Evolutionary conservation across 2,888 invertebrate species (phyloP), one percentile per base, ranked within the genome.

Genomic region (Parapristionchus giblindavisi): DNA sequence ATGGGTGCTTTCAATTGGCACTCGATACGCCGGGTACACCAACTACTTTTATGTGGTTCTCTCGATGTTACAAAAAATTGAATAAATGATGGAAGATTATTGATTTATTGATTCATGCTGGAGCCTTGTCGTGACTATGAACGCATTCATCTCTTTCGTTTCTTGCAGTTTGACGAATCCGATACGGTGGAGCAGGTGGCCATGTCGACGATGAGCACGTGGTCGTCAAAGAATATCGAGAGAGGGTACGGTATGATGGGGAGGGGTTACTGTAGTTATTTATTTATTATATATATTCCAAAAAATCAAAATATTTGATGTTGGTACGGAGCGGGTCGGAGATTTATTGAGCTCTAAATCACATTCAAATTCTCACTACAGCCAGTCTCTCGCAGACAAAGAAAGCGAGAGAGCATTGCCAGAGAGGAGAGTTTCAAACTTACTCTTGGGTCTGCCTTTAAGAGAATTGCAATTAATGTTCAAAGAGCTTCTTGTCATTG

Each of bases 201-300:
- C 21, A 56, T 84, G 74, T 77, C 81, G 1, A 82, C 82, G 14
- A 74, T 84, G 56, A 77, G 82, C 29, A 80, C 82, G 27, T 83
- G 84, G 84, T 78, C 81, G 2, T 71, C 79, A 24, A 73, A 75
- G 0, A 54, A 61, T 38, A 38, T 29, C 48, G 36, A 29, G 43
- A 63, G 29, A 1, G 52, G 36, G 27, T 52, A 71, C 38, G 38
- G 56, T 56, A 71, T 27, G 24, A 21, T 2, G 63, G 8, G 8
- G 11, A 43, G 11, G 8, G 43, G 17, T 43, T 43, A 43, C 43
- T 43, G 11, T 43, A 17, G 11, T 14, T 48, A 14, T 48, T 38
- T 8, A 8, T 8, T 29, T 29, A 17, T 77, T 52, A 66, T 74
- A 75, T 76, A 77, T n/a, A 21, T 36, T 76, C 52, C 21, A 43